phyloP scores from a whole-genome alignment of 2,888 invertebrate genomes.

The Caenorhabditis sp. region DNA sequence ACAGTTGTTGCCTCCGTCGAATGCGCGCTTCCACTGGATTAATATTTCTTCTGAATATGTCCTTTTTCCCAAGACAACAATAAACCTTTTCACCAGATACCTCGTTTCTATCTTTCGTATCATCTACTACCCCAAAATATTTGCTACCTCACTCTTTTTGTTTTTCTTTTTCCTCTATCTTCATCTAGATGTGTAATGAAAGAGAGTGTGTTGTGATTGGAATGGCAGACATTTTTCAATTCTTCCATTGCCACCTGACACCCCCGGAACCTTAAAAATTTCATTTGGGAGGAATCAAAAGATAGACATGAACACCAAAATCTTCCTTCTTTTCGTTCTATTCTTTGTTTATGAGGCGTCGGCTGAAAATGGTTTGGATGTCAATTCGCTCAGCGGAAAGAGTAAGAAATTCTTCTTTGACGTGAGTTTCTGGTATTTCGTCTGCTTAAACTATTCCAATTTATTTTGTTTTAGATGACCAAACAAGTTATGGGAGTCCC shows the following conservation, averaged over 20 bases:
- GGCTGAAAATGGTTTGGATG: constrained; percentile 61
- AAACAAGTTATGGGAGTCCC: constrained; percentile 73
- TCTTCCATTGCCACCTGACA: constrained; percentile 6
- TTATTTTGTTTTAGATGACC: constrained; percentile 69
- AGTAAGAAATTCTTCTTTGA: constrained; percentile 70
- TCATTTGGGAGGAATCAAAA: background rate
- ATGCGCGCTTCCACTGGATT: constrained; percentile 41
- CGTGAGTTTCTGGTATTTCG: no score
- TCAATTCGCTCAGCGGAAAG: constrained; percentile 59
- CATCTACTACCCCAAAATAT: constrained; percentile 1
- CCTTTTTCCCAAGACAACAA: constrained; percentile 2
- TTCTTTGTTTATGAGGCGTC: constrained; percentile 1
- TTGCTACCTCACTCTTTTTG: constrained; percentile 15
- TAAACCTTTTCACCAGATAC: constrained; percentile 8
- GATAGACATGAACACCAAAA: constrained; percentile 6
- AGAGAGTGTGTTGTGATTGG: constrained; percentile 16
- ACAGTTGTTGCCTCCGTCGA: constrained; percentile 3
- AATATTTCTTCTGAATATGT: background rate
- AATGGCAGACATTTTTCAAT: constrained; percentile 4
- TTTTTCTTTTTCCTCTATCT: constrained; percentile 21
- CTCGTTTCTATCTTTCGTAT: background rate
- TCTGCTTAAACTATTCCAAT: no score
- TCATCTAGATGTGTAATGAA: constrained; percentile 25
- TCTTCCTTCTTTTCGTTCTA: constrained; percentile 2
- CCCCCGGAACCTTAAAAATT: background rate